Evolutionary conservation across 2,888 invertebrate genomes (phyloP).

Genomic region (Beris morrisii): DNA sequence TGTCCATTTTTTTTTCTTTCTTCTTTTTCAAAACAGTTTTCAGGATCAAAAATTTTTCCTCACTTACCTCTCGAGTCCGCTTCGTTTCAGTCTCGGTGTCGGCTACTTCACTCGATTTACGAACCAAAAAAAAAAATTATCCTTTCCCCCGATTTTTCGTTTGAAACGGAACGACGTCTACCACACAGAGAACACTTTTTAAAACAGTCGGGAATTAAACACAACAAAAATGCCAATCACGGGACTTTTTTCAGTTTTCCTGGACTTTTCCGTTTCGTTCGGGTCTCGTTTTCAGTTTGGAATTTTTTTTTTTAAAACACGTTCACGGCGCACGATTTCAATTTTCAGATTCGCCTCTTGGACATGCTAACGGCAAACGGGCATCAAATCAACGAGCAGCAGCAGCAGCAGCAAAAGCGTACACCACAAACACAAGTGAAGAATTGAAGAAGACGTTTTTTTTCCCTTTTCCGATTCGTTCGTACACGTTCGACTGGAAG

Average conservation of each 20-base stretch:
- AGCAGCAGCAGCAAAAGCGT: conserved; percentile 5
- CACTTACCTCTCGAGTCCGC: too few relatives aligned
- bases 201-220: too few relatives aligned
- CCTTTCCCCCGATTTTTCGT: neutral
- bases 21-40: too few relatives aligned
- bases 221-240: too few relatives aligned
- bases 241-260: neutral
- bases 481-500: neutral
- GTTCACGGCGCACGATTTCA: conserved; percentile 2
- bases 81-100: too few relatives aligned
- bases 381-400: neutral
- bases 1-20: neutral
- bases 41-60: too few relatives aligned
- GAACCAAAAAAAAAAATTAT: too few relatives aligned
- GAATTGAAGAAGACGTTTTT: neutral
- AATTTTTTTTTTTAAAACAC: conserved; percentile 12
- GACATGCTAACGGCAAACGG: conserved; percentile 8
- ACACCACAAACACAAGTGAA: conserved; percentile 1
- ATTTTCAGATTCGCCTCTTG: neutral
- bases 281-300: conserved; percentile 10
- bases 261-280: neutral
- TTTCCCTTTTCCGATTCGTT: neutral
- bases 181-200: conserved; percentile 5
- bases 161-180: conserved; percentile 12
- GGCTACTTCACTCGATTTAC: too few relatives aligned